Conservation (phyloP, 2,888 invertebrate species). For the Tinea pellionella region DNA sequence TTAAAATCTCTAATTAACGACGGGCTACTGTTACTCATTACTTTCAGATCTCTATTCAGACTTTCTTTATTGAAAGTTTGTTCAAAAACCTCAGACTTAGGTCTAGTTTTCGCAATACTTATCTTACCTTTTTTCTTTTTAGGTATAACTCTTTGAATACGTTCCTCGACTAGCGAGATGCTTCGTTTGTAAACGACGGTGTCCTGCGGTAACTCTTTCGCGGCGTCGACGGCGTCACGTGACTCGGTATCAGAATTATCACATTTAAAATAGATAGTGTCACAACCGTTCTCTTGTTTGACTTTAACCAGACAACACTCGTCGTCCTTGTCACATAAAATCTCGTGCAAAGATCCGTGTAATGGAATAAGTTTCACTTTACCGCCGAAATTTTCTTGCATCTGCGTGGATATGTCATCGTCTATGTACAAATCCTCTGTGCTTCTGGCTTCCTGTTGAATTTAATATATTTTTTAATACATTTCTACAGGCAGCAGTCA, state of each 20-base stretch:
- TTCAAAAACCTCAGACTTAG: constrained; percentile 36
- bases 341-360: constrained; percentile 58
- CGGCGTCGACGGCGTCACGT: constrained; percentile 47
- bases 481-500: no score
- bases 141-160: constrained; percentile 46
- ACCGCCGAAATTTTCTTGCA: constrained; percentile 59
- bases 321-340: constrained; percentile 55
- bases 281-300: constrained; percentile 57
- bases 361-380: constrained; percentile 51
- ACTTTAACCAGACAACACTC: constrained; percentile 62
- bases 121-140: constrained; percentile 30
- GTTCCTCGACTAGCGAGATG: constrained; percentile 51
- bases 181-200: constrained; percentile 55
- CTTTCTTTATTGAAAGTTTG: constrained; percentile 19
- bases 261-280: constrained; percentile 51
- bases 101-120: constrained; percentile 23
- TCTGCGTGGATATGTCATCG: constrained; percentile 59
- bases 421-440: constrained; percentile 69
- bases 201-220: constrained; percentile 28
- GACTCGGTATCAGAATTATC: constrained; percentile 53
- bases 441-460: constrained; percentile 56
- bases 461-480: no score
- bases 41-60: constrained; percentile 31
- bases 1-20: constrained; percentile 32
- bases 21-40: constrained; percentile 47